These are phyloP conservation scores for Odontamblyopus lacepedii DNA, from an alignment of 2,797 vertebrate species.

Conservation along the genomic window DNA sequence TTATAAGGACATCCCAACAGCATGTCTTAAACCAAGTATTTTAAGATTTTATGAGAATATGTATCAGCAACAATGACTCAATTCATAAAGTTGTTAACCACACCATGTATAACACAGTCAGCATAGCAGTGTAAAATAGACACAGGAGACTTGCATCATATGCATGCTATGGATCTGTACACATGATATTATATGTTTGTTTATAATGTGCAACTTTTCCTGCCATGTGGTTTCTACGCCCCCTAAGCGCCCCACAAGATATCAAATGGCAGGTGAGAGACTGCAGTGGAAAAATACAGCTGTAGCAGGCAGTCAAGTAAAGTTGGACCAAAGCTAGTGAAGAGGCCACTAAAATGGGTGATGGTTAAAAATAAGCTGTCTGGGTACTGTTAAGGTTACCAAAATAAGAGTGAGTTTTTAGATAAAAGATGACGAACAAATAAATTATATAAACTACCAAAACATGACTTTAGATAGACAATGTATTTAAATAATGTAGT, in stretches of 20 bases:
- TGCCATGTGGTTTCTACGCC: slow-evolving; percentile 14
- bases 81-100: not conserved
- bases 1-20: not conserved
- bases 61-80: not conserved
- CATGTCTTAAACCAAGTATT: not conserved
- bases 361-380: slow-evolving; percentile 75
- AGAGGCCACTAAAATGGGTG: slow-evolving; percentile 69
- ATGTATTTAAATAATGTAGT: too few relatives aligned
- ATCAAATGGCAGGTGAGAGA: slow-evolving; percentile 50
- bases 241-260: slow-evolving; percentile 26
- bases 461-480: too few relatives aligned
- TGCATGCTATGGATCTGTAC: not conserved
- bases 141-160: not conserved
- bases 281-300: slow-evolving; percentile 68
- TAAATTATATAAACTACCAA: not conserved
- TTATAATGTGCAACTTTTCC: slow-evolving; percentile 17
- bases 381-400: slow-evolving; percentile 38
- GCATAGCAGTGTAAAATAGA: not conserved
- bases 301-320: slow-evolving; percentile 35
- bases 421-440: not conserved
- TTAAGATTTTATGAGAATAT: not conserved
- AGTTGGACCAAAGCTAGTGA: slow-evolving; percentile 41
- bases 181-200: not conserved
- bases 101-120: not conserved
- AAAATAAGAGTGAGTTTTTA: not conserved